phyloP scores from a whole-genome alignment of 1,140 invertebrate species.

The Coptotermes formosanus region DNA sequence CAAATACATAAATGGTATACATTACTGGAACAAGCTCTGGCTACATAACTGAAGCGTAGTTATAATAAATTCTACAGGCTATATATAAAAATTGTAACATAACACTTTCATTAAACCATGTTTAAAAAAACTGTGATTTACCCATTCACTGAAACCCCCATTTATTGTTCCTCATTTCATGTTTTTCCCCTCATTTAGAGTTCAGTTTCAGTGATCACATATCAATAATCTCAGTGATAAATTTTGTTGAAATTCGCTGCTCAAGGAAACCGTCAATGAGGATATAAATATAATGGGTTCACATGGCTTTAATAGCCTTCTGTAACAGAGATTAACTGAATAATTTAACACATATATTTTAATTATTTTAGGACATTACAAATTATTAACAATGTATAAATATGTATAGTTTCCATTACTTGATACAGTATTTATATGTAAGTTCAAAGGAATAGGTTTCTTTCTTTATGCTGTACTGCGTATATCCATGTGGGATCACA shows the following conservation, averaged over 20 bases:
- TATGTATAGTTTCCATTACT: neutral
- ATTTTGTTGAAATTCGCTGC: too few species aligned
- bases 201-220: too few species aligned
- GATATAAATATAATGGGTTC: neutral
- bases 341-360: conserved; percentile 7
- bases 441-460: neutral
- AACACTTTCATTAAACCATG: neutral
- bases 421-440: conserved; percentile 5
- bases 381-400: neutral
- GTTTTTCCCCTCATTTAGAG: too few species aligned
- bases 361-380: neutral
- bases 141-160: neutral
- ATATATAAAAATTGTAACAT: conserved; percentile 13
- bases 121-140: conserved; percentile 1
- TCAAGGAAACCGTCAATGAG: too few species aligned
- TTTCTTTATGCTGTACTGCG: neutral
- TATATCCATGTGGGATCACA: neutral
- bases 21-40: conserved; percentile 17
- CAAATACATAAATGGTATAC: conserved; percentile 26
- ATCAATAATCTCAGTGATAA: too few species aligned
- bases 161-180: too few species aligned
- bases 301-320: neutral
- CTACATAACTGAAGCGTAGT: conserved; percentile 9
- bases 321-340: neutral
- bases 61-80: neutral